These are phyloP conservation scores for Acanthosepion esculentum DNA, from an alignment of 2,888 invertebrate genomes.

Conservation along the genomic window DNA sequence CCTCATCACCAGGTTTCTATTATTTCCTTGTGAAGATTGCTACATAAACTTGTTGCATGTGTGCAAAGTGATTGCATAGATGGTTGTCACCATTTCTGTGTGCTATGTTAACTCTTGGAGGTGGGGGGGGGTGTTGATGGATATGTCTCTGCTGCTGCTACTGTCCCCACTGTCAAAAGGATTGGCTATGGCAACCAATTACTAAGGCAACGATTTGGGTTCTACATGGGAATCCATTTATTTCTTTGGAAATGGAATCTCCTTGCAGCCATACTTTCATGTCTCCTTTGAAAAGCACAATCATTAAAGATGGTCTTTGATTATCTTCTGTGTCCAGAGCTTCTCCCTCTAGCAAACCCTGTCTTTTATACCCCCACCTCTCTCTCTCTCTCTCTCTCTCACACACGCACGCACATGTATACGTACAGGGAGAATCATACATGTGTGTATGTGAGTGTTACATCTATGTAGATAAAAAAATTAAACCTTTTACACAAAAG, in stretches of 20 bases:
- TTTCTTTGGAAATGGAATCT: not conserved
- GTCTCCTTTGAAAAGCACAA: slow-evolving; percentile 33
- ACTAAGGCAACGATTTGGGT: not conserved
- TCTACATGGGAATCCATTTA: slow-evolving; percentile 14
- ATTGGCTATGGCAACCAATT: not conserved
- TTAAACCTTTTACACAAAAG: no score
- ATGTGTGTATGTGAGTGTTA: not conserved
- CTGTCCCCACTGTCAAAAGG: not conserved
- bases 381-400: not conserved
- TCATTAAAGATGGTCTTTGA: slow-evolving; percentile 33
- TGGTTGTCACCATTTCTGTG: not conserved
- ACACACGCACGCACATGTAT: not conserved
- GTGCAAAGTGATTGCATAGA: not conserved
- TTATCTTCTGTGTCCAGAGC: not conserved
- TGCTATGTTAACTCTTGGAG: not conserved
- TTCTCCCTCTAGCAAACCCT: not conserved
- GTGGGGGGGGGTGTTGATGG: not conserved
- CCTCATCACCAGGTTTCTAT: not conserved
- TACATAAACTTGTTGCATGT: not conserved
- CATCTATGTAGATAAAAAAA: no score
- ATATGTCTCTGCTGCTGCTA: not conserved
- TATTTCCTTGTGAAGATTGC: not conserved
- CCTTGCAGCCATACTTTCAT: slow-evolving; percentile 20
- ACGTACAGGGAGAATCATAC: not conserved
- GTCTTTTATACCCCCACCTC: not conserved